Conservation (phyloP, 2,888 invertebrate genomes). For the Abrostola tripartita region DNA sequence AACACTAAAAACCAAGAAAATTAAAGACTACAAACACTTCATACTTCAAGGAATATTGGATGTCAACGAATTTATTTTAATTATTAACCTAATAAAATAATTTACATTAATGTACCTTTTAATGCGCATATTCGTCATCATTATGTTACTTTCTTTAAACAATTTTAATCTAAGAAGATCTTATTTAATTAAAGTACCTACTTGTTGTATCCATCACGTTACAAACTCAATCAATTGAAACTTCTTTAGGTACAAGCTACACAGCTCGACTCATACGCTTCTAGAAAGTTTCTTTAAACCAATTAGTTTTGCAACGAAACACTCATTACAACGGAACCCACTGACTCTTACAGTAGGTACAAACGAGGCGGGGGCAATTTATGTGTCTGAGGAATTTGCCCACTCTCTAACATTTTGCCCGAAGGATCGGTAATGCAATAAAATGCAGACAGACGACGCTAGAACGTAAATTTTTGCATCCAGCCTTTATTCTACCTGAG, state of each 20-base stretch:
- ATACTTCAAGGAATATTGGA: too few species aligned
- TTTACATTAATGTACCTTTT: too few species aligned
- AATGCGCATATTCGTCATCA: too few species aligned
- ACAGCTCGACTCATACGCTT: slow-evolving; percentile 32
- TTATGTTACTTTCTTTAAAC: too few species aligned
- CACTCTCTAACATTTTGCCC: slow-evolving; percentile 61
- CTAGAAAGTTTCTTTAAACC: slow-evolving; percentile 31
- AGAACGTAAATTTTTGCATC: slow-evolving; percentile 56
- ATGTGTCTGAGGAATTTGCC: slow-evolving; percentile 71
- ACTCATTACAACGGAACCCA: slow-evolving; percentile 39
- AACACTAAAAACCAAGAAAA: too few species aligned
- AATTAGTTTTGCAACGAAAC: slow-evolving; percentile 44
- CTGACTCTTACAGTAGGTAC: slow-evolving; percentile 23
- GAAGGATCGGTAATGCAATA: slow-evolving; percentile 74
- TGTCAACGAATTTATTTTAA: too few species aligned
- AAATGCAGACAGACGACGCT: slow-evolving; percentile 68
- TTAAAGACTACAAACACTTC: too few species aligned
- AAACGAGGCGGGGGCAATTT: slow-evolving; percentile 57
- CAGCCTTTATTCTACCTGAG: background rate
- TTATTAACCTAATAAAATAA: too few species aligned
- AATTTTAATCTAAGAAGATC: too few species aligned
- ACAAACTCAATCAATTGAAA: slow-evolving; percentile 23
- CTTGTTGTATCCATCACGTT: slow-evolving; percentile 12
- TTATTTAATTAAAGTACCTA: slow-evolving; percentile 12
- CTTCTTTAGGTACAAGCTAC: slow-evolving; percentile 22